phyloP scores from a whole-genome alignment of 2,888 invertebrate genomes.

The Phania funesta region DNA sequence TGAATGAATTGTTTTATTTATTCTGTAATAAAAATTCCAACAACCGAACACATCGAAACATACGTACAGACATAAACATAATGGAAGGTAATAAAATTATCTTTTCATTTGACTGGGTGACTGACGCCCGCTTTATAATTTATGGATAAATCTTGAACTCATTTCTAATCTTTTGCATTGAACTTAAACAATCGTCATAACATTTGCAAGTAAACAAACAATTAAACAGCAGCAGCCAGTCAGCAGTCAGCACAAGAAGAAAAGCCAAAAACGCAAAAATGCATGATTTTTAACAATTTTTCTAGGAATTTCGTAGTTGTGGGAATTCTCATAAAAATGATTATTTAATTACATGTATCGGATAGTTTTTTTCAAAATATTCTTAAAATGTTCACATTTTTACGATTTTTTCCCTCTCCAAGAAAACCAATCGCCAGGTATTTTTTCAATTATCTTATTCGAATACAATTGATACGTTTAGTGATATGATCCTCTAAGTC shows the following conservation, averaged over 20 bases:
- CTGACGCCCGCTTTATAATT: conserved; percentile 53
- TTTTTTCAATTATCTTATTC: conserved; percentile 19
- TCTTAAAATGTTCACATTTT: no score
- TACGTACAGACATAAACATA: conserved; percentile 6
- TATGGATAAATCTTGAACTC: conserved; percentile 61
- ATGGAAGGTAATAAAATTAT: conserved; percentile 33
- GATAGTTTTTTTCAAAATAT: no score
- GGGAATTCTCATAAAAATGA: not conserved
- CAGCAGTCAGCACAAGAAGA: not conserved
- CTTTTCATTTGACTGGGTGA: conserved; percentile 20
- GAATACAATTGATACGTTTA: conserved; percentile 9
- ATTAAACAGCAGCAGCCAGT: no score
- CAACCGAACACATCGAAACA: conserved; percentile 15
- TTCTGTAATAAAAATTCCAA: conserved; percentile 37
- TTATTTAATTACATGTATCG: not conserved
- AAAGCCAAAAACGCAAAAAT: not conserved
- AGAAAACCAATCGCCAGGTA: not conserved
- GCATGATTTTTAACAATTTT: conserved; percentile 28
- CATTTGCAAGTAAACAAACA: no score
- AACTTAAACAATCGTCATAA: conserved; percentile 56
- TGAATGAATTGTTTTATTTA: conserved; percentile 38
- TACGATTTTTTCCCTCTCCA: not conserved
- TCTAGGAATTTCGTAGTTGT: conserved; percentile 33
- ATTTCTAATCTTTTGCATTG: conserved; percentile 57
- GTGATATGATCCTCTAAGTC: no score